Percentiles rank a stretch among this genome's conserved stretches.
These are phyloP conservation scores for Stictocephala bisonia DNA, from an alignment of 2,888 invertebrate species.

Conservation along the genomic window DNA sequence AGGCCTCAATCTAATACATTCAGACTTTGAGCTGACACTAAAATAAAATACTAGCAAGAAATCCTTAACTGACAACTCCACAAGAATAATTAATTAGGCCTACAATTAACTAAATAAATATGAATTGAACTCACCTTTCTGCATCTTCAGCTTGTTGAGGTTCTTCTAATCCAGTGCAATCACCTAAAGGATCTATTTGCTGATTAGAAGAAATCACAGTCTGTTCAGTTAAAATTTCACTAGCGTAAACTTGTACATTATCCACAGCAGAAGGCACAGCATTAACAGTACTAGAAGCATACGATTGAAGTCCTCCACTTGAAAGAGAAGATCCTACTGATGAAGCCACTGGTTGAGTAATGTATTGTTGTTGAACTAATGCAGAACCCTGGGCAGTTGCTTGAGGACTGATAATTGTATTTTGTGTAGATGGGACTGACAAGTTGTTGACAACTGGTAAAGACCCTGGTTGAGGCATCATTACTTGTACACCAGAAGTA, in stretches of 20 bases:
- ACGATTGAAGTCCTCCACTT: conserved; percentile 28
- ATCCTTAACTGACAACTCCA: too few species aligned
- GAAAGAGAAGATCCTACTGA: conserved; percentile 14
- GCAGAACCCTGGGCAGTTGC: conserved; percentile 32
- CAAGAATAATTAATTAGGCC: too few species aligned
- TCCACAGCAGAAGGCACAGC: conserved; percentile 49
- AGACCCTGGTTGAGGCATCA: conserved; percentile 21
- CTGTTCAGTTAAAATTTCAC: conserved; percentile 29
- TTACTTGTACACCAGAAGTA: conserved; percentile 28
- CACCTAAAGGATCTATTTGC: conserved; percentile 44
- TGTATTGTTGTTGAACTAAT: conserved; percentile 47
- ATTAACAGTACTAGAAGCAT: conserved; percentile 45
- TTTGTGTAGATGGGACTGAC: conserved; percentile 33
- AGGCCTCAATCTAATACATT: too few species aligned
- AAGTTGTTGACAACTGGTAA: conserved; percentile 21
- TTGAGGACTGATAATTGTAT: conserved; percentile 40
- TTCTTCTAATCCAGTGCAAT: conserved; percentile 61
- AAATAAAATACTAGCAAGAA: too few species aligned
- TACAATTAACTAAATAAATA: not conserved
- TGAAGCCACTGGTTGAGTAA: conserved; percentile 44
- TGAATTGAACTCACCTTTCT: conserved; percentile 64
- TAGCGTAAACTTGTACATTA: conserved; percentile 39
- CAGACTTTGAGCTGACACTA: too few species aligned
- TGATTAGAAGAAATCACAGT: conserved; percentile 32
- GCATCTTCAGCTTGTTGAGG: conserved; percentile 65